phyloP scores from a whole-genome alignment of 2,113 vertebrate genomes.

The Chloropsis cyanopogon region DNA sequence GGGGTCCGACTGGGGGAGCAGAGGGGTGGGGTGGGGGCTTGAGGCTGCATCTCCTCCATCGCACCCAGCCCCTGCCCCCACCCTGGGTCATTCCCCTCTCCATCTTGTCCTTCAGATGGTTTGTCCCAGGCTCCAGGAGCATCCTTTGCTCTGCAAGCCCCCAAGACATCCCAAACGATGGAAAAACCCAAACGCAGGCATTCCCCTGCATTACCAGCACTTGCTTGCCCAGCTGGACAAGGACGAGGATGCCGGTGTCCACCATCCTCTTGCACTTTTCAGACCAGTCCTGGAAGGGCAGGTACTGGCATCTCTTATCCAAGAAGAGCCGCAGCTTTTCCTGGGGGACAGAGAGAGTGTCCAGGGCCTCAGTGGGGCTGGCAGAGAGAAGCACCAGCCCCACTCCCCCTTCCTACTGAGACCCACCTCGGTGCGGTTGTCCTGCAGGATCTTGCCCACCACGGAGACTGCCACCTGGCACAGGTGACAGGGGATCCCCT shows the following conservation, averaged over 20 bases:
- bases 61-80: fast-evolving
- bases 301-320: conserved; percentile 85
- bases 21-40: neutral
- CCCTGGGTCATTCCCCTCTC: neutral
- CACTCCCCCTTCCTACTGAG: fast-evolving
- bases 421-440: conserved; percentile 87
- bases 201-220: conserved; percentile 77
- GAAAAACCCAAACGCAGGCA: neutral
- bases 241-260: conserved; percentile 80
- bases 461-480: conserved; percentile 82
- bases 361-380: neutral
- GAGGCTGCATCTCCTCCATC: neutral
- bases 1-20: conserved; percentile 71
- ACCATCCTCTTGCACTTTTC: conserved; percentile 85
- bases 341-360: conserved; percentile 52
- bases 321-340: conserved; percentile 79
- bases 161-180: neutral
- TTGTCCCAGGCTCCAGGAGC: neutral
- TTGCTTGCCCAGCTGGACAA: conserved; percentile 83
- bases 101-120: neutral
- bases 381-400: fast-evolving
- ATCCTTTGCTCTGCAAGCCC: neutral
- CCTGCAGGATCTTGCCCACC: conserved; percentile 81
- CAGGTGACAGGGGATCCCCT: conserved; percentile 83
- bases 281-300: conserved; percentile 77